Base-by-base conservation (phyloP, 2,888 invertebrate genomes). In the Lasioglossum figueresi region DNA sequence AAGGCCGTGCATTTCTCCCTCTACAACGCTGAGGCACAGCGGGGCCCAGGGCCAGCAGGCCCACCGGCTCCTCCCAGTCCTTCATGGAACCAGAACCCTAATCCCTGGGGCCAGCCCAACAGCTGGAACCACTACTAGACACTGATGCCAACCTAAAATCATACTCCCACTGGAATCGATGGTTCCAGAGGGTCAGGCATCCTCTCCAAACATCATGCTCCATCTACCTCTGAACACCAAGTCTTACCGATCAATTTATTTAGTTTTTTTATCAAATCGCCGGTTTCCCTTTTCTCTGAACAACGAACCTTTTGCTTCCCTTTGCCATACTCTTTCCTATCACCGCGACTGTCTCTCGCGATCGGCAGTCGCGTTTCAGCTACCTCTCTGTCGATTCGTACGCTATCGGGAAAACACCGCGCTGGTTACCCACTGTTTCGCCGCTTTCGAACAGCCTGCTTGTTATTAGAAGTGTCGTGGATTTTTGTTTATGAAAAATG, bases 1-100 rank as follows among this genome's bases (percentile, higher is more conserved):
- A 95, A 95, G 86, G 94, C 94, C 2, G 88, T 93, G 19, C 95
- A 95, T 84, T 95, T 95, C 88, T 92, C 94, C 10, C 89, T 95
- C 48, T 94, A 91, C 91, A 94, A 91, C 81, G 94, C 94, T 4
- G 93, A 93, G 66, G 93, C 93, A 4, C 87, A 83, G 27, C 88
- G 89, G 40, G 91, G 87, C 12, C 90, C 92, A 16, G 88, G 88
- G 6, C 93, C 93, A 27, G 91, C 90, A 23, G 92, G 91, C 19
- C 91, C 91, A 70, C 76, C 74, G 6, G 82, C 76, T 4, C 72
- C 78, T 0, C 85, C 82, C 84, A 91, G 92, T 85, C 92, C 91
- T 14, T 88, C 90, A 52, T 91, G 91, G 91, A 88, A 87, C 73
- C 75, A 80, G 10, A 56, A 37, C 80, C 75, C 85, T 34, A 73